phyloP scores from a whole-genome alignment of 2,113 vertebrate genomes.

The Rhinichthys klamathensis region DNA sequence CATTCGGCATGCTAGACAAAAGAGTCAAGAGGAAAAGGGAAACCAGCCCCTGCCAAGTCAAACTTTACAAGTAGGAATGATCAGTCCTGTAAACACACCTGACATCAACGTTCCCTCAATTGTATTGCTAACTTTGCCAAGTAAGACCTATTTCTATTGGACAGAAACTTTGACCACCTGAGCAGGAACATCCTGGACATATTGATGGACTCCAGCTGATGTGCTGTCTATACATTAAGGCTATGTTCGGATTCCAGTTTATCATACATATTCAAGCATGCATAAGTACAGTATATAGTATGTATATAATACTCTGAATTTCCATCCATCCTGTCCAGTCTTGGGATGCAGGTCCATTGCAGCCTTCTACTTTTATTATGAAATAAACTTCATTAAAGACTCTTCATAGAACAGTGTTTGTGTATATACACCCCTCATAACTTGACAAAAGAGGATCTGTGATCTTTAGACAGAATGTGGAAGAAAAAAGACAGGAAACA shows the following conservation, averaged over 20 bases:
- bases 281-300: no score
- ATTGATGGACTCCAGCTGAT: background rate
- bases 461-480: background rate
- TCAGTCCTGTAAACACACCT: conserved; percentile 5
- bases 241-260: background rate
- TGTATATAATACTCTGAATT: background rate
- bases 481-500: conserved; percentile 33
- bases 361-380: background rate
- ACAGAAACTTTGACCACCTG: background rate
- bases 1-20: conserved; percentile 64
- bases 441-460: background rate
- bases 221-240: background rate
- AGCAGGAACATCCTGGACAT: background rate
- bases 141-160: background rate
- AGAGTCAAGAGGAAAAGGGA: conserved; percentile 70
- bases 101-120: background rate
- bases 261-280: no score
- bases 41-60: conserved; percentile 59
- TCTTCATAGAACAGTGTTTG: background rate
- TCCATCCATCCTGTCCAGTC: background rate
- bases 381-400: background rate
- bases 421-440: background rate
- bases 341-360: background rate
- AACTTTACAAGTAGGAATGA: conserved; percentile 53
- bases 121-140: background rate